These are phyloP conservation scores for Hesperia comma DNA, from an alignment of 2,888 invertebrate genomes.

Conservation along the genomic window DNA sequence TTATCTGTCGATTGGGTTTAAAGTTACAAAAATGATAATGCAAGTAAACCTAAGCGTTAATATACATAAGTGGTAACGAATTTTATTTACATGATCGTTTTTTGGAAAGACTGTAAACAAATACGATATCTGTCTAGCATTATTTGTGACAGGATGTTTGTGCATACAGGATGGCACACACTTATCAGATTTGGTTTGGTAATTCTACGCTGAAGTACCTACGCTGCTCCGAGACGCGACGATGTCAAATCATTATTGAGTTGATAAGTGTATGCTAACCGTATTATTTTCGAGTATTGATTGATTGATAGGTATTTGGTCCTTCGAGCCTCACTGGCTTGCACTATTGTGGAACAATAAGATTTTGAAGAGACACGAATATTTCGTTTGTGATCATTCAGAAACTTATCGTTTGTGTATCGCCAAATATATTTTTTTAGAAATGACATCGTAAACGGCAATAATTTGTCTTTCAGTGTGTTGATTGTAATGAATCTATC, in stretches of 20 bases:
- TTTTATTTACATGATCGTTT: too few relatives aligned
- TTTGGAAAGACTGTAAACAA: too few relatives aligned
- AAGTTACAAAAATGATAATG: background rate
- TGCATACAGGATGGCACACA: too few relatives aligned
- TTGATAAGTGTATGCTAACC: too few relatives aligned
- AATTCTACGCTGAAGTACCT: too few relatives aligned
- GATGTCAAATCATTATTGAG: too few relatives aligned
- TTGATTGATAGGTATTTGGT: background rate
- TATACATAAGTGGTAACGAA: too few relatives aligned
- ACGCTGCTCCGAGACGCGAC: too few relatives aligned
- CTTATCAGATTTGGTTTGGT: too few relatives aligned
- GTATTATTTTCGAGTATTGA: background rate
- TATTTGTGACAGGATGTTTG: too few relatives aligned
- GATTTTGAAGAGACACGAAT: background rate
- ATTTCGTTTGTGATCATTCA: background rate
- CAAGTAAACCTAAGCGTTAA: background rate
- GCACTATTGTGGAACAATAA: background rate
- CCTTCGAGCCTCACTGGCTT: background rate
- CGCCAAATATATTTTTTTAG: background rate
- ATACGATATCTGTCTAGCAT: too few relatives aligned
- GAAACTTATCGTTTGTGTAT: background rate
- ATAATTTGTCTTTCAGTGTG: conserved; percentile 31
- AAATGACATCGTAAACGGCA: conserved; percentile 18
- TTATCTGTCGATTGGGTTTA: background rate
- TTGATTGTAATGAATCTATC: conserved; percentile 29